These are phyloP conservation scores for Syngnathus floridae DNA, from an alignment of 2,113 vertebrate genomes.

Conservation along the genomic window DNA sequence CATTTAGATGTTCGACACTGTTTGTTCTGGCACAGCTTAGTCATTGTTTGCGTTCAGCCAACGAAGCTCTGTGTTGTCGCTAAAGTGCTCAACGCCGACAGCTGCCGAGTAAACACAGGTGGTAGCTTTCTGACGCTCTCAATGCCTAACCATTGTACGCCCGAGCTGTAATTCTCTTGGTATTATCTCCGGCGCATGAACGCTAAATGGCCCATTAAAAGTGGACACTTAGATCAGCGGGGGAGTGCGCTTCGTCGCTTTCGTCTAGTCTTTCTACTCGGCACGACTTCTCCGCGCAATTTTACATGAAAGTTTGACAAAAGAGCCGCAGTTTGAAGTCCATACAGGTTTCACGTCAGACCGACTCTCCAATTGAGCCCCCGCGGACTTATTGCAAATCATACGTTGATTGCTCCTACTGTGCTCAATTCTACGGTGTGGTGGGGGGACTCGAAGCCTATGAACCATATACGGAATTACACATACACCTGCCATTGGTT, in stretches of 20 bases:
- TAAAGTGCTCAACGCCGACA: constrained; percentile 22
- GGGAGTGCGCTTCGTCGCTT: constrained; percentile 47
- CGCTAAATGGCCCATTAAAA: constrained; percentile 65
- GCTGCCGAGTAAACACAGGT: constrained; percentile 49
- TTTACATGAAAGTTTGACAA: constrained; percentile 38
- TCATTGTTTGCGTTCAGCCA: constrained; percentile 22
- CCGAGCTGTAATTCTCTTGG: constrained; percentile 26
- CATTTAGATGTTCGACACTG: not conserved
- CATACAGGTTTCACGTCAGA: constrained; percentile 1
- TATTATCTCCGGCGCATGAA: constrained; percentile 35
- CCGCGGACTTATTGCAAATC: not conserved
- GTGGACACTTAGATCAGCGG: constrained; percentile 57
- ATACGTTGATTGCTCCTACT: not conserved
- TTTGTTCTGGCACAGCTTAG: not conserved
- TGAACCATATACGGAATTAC: not conserved
- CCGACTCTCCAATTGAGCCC: not conserved
- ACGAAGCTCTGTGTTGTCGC: constrained; percentile 43
- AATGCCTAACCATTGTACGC: constrained; percentile 39
- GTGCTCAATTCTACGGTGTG: not conserved
- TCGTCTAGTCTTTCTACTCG: constrained; percentile 50
- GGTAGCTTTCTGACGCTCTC: constrained; percentile 64
- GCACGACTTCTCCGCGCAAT: constrained; percentile 43
- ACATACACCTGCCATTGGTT: not conserved
- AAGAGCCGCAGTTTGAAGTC: constrained; percentile 43
- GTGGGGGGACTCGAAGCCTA: not conserved